These are phyloP conservation scores for Penaeus japonicus DNA, from an alignment of 1,140 invertebrate species.

Conservation along the genomic window DNA sequence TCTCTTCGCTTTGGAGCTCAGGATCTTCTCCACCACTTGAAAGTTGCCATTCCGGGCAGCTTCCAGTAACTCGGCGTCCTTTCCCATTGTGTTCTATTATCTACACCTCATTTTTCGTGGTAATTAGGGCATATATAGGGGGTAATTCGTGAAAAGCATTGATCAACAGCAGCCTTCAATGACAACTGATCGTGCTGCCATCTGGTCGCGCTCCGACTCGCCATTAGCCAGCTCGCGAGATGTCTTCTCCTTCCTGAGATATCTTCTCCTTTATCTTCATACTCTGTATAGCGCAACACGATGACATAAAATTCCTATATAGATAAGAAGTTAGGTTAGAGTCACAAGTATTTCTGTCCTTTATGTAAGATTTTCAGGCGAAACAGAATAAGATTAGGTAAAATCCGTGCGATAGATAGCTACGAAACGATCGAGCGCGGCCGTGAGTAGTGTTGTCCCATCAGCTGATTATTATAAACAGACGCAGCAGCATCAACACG, in stretches of 20 bases:
- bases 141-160: constrained; percentile 48
- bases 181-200: constrained; percentile 45
- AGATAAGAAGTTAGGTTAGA: too few species aligned
- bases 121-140: constrained; percentile 62
- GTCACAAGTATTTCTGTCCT: too few species aligned
- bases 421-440: not conserved
- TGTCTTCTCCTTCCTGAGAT: not conserved
- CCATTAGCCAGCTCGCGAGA: not conserved
- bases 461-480: constrained; percentile 54
- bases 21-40: constrained; percentile 87
- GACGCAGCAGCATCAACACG: not conserved
- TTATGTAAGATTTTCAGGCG: too few species aligned
- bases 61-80: constrained; percentile 94
- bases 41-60: constrained; percentile 91
- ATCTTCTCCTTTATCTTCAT: too few species aligned
- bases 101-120: constrained; percentile 65
- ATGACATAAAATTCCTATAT: too few species aligned
- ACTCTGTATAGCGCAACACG: too few species aligned
- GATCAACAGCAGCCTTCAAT: constrained; percentile 56
- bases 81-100: constrained; percentile 83
- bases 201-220: not conserved
- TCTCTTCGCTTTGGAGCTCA: constrained; percentile 87
- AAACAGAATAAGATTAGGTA: not conserved
- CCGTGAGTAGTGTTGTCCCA: constrained; percentile 22
- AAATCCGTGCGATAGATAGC: not conserved